Conservation (phyloP, 2,797 vertebrate genomes). For the Myiothlypis chrysogaster region DNA sequence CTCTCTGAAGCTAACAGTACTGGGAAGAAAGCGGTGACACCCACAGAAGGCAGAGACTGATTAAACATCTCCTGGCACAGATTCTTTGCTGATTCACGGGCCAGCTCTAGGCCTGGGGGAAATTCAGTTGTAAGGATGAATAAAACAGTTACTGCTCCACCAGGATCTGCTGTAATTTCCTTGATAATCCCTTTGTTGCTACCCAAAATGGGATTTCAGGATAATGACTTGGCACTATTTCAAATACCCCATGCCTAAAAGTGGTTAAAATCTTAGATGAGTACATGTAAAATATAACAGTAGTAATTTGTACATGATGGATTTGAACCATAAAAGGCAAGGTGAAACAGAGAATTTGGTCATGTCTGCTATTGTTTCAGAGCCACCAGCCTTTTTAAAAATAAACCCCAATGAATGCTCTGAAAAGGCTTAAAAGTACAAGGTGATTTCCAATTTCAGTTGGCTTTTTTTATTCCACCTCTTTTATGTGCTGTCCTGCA, state of each 20-base stretch:
- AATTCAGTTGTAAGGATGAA: background rate
- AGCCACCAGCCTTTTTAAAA: background rate
- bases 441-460: constrained; percentile 11
- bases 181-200: background rate
- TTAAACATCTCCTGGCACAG: background rate
- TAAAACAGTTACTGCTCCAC: background rate
- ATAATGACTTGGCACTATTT: background rate
- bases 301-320: background rate
- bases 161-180: background rate
- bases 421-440: background rate
- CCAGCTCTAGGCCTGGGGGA: background rate
- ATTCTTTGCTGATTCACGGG: background rate
- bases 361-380: background rate
- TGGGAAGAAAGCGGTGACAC: background rate
- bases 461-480: background rate
- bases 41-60: background rate
- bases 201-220: background rate
- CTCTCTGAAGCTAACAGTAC: background rate
- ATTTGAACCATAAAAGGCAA: background rate
- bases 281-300: background rate
- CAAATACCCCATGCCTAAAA: background rate
- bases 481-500: background rate
- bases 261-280: background rate
- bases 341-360: background rate
- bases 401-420: background rate